A percentile compares a stretch with the other conserved stretches of the same genome.
Conservation (phyloP, 1,140 invertebrate genomes). For the Rhopalosiphum maidis region DNA sequence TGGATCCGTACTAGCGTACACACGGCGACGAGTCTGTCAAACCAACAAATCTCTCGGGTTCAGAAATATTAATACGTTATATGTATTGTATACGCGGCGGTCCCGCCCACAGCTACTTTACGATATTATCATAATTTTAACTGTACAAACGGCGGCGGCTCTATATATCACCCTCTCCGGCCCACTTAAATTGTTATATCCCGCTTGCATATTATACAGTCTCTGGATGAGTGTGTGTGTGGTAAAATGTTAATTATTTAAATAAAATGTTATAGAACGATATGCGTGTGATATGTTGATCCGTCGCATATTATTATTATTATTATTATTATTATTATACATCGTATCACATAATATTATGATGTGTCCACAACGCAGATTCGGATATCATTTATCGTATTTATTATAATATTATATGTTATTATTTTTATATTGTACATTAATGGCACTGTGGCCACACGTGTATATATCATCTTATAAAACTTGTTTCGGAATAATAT, state of each 20-base stretch:
- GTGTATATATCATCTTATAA: background rate
- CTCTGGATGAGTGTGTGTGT: background rate
- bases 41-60: background rate
- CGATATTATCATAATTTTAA: slow-evolving; percentile 19
- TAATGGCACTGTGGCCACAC: background rate
- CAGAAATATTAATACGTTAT: slow-evolving; percentile 7
- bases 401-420: background rate
- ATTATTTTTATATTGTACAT: background rate
- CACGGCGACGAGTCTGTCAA: background rate
- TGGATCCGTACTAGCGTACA: background rate
- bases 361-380: background rate
- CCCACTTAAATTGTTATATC: background rate
- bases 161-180: background rate
- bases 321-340: background rate
- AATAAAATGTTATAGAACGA: background rate
- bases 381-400: background rate
- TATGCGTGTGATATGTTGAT: background rate
- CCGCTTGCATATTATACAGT: background rate
- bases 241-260: slow-evolving; percentile 18
- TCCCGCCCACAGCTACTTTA: slow-evolving; percentile 10
- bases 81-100: background rate
- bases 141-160: background rate
- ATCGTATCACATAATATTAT: background rate
- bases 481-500: background rate
- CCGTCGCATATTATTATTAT: background rate